phyloP scores from a whole-genome alignment of 64 coral and sea anemone genomes.

The Anthopleura sola region DNA sequence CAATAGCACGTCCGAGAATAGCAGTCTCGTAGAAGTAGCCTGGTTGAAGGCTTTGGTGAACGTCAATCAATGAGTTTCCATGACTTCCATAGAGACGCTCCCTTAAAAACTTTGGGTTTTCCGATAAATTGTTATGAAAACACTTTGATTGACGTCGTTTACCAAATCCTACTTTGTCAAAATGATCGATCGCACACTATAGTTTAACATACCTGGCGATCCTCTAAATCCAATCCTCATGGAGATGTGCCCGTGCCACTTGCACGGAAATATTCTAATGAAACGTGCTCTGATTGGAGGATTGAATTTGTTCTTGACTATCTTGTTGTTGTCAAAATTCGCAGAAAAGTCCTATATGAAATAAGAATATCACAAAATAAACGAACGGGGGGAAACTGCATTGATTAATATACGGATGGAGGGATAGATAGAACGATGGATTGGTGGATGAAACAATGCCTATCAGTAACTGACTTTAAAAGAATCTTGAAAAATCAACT shows the following conservation, averaged over 20 bases:
- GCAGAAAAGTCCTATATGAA: not conserved
- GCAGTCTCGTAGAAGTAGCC: no score
- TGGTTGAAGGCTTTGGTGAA: no score
- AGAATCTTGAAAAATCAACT: no score
- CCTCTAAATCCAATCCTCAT: constrained; percentile 42
- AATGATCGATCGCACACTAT: no score
- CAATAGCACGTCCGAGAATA: no score
- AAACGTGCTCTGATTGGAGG: constrained; percentile 15
- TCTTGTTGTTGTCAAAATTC: constrained; percentile 1
- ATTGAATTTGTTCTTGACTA: not conserved
- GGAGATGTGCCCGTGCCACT: constrained; percentile 22
- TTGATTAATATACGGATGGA: not conserved
- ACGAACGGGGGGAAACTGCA: not conserved
- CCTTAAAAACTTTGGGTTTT: no score
- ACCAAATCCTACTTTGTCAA: not conserved
- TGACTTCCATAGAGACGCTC: no score
- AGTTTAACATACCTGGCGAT: not conserved
- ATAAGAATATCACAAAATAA: not conserved
- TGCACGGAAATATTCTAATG: not conserved
- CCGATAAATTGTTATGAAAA: no score
- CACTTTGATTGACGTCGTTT: not conserved
- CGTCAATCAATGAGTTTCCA: no score
- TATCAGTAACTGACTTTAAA: no score
- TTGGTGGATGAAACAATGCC: no score
- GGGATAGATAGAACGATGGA: no score